Percentiles rank a stretch among this genome's conserved stretches.
phyloP scores from a whole-genome alignment of 1,140 invertebrate species.

The Temnothorax curvispinosus region DNA sequence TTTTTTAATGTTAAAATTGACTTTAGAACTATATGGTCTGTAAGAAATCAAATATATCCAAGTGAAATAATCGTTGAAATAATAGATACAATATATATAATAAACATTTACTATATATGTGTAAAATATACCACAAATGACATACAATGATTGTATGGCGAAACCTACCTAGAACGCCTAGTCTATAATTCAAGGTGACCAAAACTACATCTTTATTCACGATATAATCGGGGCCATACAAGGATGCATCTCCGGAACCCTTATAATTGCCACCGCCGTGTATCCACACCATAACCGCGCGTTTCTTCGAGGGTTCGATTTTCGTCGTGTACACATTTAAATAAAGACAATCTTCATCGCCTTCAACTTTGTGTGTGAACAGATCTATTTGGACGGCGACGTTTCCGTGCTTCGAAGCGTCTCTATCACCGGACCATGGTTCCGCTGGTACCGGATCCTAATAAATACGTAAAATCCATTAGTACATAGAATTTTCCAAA shows the following conservation, averaged over 20 bases:
- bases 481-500: not conserved
- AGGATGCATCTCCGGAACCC: slow-evolving; percentile 80
- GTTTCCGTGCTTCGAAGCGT: slow-evolving; percentile 85
- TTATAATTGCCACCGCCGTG: slow-evolving; percentile 88
- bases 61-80: not conserved
- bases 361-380: slow-evolving; percentile 45
- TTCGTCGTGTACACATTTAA: too few species aligned
- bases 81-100: too few species aligned
- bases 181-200: slow-evolving; percentile 87
- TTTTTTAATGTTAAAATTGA: too few species aligned
- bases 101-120: too few species aligned
- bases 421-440: too few species aligned
- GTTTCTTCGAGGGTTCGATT: too few species aligned
- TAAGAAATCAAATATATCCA: too few species aligned
- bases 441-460: slow-evolving; percentile 83
- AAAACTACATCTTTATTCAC: slow-evolving; percentile 86
- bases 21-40: too few species aligned
- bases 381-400: slow-evolving; percentile 82
- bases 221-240: slow-evolving; percentile 85
- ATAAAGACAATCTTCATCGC: slow-evolving; percentile 80
- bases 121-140: too few species aligned
- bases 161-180: slow-evolving; percentile 84
- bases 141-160: not conserved
- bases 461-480: slow-evolving; percentile 70
- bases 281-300: slow-evolving; percentile 79